Base-by-base conservation (phyloP, 2,113 vertebrate species). In the Argyrosomus japonicus region DNA sequence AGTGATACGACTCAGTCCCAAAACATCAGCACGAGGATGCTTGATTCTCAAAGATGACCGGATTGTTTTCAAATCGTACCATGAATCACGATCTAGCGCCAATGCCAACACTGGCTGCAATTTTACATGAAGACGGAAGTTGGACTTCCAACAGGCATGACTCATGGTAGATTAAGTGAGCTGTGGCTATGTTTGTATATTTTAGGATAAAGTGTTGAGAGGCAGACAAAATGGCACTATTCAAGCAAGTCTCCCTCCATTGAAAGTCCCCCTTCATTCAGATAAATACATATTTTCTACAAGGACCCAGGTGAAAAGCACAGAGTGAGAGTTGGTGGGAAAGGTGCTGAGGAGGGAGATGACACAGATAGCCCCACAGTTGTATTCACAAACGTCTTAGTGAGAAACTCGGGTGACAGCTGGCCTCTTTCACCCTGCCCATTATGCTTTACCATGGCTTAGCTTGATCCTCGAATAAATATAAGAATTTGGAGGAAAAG, bases 391-490 rank as follows among this genome's bases (percentile, higher is more conserved):
- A 7, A 74, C 53, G 13, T 77, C 51, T 73, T 12, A 51, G 57
- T 63, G 56, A 83, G 53, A 70, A 19, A 53, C 57, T 77, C 76
- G 10, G 68, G 57, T 63, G 82, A 84, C 81, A 89, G 83, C 79
- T 89, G 88, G 85, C 63, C 75, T 83, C 81, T 62, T 15, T 69
- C 71, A 80, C 67, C 77, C 71, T n/a, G 32, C 68, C 25, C 64
- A 32, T 56, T 81, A 62, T 67, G 67, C 54, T 64, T 25, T 82
- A 53, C 74, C 68, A 43, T 63, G 51, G 73, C 79, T 79, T 77
- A 71, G 51, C 75, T 19, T 78, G 65, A 90, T 85, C 77, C 68
- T 68, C 51, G 69, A 85, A 89, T 83, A 85, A 80, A 88, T 82
- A 74, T 71, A 72, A 74, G 74, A 71, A 81, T 87, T 72, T 54